These are phyloP conservation scores for Athripsodes cinereus DNA, from an alignment of 2,888 invertebrate species.

Conservation along the genomic window DNA sequence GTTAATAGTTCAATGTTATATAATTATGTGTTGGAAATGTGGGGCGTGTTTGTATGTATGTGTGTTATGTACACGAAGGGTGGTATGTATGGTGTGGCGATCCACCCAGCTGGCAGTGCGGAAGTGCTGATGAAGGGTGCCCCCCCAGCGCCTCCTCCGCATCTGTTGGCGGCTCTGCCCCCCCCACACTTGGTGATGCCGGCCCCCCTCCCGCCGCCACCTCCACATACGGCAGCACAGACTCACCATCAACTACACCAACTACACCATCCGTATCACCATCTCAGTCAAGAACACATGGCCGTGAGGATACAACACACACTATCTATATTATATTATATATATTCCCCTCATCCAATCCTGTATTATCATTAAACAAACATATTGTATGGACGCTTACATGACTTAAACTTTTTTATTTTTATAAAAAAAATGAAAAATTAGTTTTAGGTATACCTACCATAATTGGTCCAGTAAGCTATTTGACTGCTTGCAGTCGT, in stretches of 20 bases:
- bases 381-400: too few species aligned
- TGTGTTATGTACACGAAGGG: conserved; percentile 10
- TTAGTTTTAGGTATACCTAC: too few species aligned
- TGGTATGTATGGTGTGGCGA: conserved; percentile 23
- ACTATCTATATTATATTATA: background rate
- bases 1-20: background rate
- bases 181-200: conserved; percentile 49
- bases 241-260: conserved; percentile 48
- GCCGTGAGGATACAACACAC: conserved; percentile 41
- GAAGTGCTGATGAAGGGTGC: conserved; percentile 23
- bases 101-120: conserved; percentile 30
- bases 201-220: conserved; percentile 51
- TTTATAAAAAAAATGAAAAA: too few species aligned
- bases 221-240: conserved; percentile 39
- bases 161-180: conserved; percentile 51
- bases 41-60: background rate
- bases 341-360: background rate
- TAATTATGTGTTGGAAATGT: background rate
- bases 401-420: too few species aligned
- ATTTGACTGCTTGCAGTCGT: too few species aligned
- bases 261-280: conserved; percentile 42
- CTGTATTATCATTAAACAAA: too few species aligned
- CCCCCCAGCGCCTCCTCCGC: conserved; percentile 37
- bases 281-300: conserved; percentile 60
- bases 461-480: too few species aligned